Base-by-base conservation (phyloP, 2,113 vertebrate species). In the Pelecanus crispus region DNA sequence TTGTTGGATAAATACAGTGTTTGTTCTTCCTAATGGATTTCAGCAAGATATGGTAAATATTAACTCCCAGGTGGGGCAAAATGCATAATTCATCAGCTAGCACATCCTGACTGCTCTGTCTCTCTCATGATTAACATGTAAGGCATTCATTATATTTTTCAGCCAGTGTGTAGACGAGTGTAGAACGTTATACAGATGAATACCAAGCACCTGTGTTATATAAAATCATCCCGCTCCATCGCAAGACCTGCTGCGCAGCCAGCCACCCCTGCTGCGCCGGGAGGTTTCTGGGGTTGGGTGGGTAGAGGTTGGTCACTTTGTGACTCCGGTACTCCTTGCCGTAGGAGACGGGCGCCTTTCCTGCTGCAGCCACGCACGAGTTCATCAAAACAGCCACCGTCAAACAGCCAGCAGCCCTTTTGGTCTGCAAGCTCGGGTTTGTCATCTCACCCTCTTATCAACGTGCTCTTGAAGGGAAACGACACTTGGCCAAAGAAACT, bases 1-100 rank as follows among this genome's bases (percentile, higher is more conserved):
- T 71, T 66, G 86, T 77, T 16, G 7, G 77, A 45, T 96, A 97
- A 96, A 93, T 45, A 88, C 82, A 53, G 4, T 93, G 90, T 96
- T 94, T 96, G 95, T 94, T 96, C 92, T 97, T 90, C 66, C 79
- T 94, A 93, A 97, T 94, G 92, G 95, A 83, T 95, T 92, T 28
- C 92, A 90, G 92, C 94, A 52, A 68, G 94, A 83, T 80, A 88
- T 28, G 88, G 90, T 96, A 97, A 96, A 93, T 90, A 94, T 62
- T 4, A 94, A 77, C 82, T 94, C 95, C 94, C 91, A 83, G 88
- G 92, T 92, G 95, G 88, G 94, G 62, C 44, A 24, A 11, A 17
- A 96, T 96, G 88, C 86, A 96, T 97, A 88, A 97, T 94, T 94
- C 88, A 95, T 91, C n/a, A 17, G 83, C 74, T 5, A 58, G 82